Percentiles rank a stretch among this genome's conserved stretches.
phyloP scores from a whole-genome alignment of 2,888 invertebrate species.

The Muschampia plurimacula region DNA sequence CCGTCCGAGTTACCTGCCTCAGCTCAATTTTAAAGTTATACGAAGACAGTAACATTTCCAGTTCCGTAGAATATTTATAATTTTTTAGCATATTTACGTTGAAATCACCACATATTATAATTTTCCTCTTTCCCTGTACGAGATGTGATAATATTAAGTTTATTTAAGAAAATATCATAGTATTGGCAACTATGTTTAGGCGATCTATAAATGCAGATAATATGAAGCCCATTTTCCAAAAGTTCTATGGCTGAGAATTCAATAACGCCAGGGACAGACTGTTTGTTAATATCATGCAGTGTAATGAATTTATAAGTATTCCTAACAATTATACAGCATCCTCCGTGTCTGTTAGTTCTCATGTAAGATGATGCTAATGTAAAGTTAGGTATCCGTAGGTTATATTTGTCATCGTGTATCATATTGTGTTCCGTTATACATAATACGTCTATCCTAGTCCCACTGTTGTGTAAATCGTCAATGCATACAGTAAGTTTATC shows the following conservation, averaged over 20 bases:
- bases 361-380: constrained; percentile 2
- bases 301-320: not conserved
- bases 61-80: not conserved
- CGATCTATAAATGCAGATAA: constrained; percentile 6
- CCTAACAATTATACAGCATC: constrained; percentile 12
- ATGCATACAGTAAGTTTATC: constrained; percentile 1
- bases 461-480: constrained; percentile 11
- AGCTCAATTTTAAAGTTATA: constrained; percentile 7
- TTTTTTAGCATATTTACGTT: constrained; percentile 10
- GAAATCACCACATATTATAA: constrained; percentile 11
- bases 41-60: not conserved
- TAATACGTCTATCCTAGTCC: not conserved
- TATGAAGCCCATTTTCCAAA: not conserved
- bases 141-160: not conserved
- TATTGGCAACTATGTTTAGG: not conserved
- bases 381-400: no score
- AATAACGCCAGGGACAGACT: not conserved
- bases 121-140: not conserved
- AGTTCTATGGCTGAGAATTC: constrained; percentile 7
- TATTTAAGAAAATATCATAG: not conserved
- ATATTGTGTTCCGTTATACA: constrained; percentile 6
- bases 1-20: not conserved
- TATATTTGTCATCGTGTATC: no score
- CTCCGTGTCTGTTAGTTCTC: constrained; percentile 2
- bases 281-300: not conserved